These are phyloP conservation scores for Channa maculata DNA, from an alignment of 2,113 vertebrate species.

Conservation along the genomic window DNA sequence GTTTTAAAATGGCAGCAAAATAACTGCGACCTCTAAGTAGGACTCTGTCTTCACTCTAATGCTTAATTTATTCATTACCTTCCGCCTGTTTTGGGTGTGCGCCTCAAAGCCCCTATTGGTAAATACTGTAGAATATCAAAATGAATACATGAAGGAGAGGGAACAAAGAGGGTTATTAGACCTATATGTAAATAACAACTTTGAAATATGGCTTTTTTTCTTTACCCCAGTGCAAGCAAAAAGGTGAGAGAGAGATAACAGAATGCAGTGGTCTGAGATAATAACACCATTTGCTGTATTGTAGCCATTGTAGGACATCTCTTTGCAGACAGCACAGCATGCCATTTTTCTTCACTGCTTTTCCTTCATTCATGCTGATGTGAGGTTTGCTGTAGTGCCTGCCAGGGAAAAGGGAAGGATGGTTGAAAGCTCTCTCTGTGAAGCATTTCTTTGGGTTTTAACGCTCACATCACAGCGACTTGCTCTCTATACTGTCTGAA, in stretches of 20 bases:
- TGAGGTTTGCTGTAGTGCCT: slow-evolving; percentile 48
- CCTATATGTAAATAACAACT: slow-evolving; percentile 68
- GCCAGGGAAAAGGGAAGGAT: slow-evolving; percentile 50
- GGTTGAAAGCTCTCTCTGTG: slow-evolving; percentile 62
- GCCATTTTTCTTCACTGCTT: slow-evolving; percentile 56
- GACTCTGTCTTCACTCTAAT: slow-evolving; percentile 57
- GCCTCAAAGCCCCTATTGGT: slow-evolving; percentile 45
- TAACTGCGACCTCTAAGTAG: slow-evolving; percentile 70
- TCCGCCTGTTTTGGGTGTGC: slow-evolving; percentile 24
- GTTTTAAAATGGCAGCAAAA: slow-evolving; percentile 72
- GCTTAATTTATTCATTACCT: slow-evolving; percentile 77
- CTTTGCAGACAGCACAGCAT: slow-evolving; percentile 47
- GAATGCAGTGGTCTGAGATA: slow-evolving; percentile 68
- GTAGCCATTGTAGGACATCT: slow-evolving; percentile 68
- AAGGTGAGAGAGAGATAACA: slow-evolving; percentile 41
- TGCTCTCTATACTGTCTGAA: slow-evolving; percentile 37
- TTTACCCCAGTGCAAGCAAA: slow-evolving; percentile 32
- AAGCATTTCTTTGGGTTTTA: slow-evolving; percentile 53
- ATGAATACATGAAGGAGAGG: slow-evolving; percentile 49
- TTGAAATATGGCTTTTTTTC: slow-evolving; percentile 36
- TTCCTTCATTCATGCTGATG: slow-evolving; percentile 60
- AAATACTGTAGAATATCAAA: slow-evolving; percentile 68
- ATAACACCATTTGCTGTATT: slow-evolving; percentile 64
- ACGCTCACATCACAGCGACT: slow-evolving; percentile 46
- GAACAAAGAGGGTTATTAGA: slow-evolving; percentile 57